These are phyloP conservation scores for Parazoanthus darwini DNA, from an alignment of 92 coral and sea anemone species.

Conservation along the genomic window DNA sequence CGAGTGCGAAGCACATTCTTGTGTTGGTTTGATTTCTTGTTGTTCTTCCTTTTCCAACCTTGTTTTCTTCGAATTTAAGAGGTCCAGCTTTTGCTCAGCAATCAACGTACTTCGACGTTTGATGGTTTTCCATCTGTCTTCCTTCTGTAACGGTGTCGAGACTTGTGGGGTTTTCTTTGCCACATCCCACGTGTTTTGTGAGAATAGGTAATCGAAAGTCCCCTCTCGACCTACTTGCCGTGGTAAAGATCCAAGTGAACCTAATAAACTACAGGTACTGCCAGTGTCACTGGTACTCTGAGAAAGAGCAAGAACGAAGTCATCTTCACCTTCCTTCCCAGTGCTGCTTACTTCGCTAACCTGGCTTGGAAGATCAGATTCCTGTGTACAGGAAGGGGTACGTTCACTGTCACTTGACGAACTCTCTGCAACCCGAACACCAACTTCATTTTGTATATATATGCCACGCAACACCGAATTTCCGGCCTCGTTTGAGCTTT, in stretches of 20 bases:
- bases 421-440: not conserved
- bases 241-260: not conserved
- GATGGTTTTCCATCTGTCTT: not conserved
- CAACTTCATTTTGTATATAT: too few species aligned
- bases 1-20: not conserved
- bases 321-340: not conserved
- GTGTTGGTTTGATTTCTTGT: not conserved
- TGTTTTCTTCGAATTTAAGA: not conserved
- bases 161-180: not conserved
- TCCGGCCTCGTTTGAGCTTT: not conserved
- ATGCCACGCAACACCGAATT: not conserved
- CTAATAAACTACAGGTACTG: not conserved
- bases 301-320: not conserved
- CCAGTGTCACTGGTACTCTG: not conserved
- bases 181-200: slow-evolving; percentile 12
- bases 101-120: not conserved
- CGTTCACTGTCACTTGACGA: not conserved
- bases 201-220: not conserved
- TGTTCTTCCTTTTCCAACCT: not conserved
- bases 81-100: not conserved
- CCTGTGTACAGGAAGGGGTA: not conserved
- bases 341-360: not conserved
- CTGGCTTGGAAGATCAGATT: not conserved
- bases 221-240: not conserved
- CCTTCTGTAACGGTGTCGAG: not conserved